phyloP scores from a whole-genome alignment of 2,113 vertebrate genomes.

The Pimephales promelas region DNA sequence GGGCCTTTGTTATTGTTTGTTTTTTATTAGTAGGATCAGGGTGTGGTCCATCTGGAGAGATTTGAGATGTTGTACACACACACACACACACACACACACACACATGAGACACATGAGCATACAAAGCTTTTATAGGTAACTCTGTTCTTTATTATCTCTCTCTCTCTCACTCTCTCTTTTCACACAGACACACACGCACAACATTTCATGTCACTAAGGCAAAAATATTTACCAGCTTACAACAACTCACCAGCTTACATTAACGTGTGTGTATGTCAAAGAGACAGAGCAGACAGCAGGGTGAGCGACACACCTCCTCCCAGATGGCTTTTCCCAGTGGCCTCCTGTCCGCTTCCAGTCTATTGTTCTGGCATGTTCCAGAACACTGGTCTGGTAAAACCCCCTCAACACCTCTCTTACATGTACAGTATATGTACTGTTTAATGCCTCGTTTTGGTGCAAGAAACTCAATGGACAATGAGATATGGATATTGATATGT shows the following conservation, averaged over 20 bases:
- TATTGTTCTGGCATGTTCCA: constrained; percentile 80
- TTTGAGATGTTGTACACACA: constrained; percentile 56
- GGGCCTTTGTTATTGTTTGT: constrained; percentile 70
- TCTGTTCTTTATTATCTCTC: too few relatives aligned
- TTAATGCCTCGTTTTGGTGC: not conserved
- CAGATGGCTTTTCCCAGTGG: constrained; percentile 80
- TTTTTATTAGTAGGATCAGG: constrained; percentile 89
- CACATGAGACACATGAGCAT: too few relatives aligned
- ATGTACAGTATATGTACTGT: not conserved
- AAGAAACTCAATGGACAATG: not conserved
- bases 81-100: constrained; percentile 59
- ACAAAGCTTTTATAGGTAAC: too few relatives aligned
- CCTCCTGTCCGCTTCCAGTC: constrained; percentile 74
- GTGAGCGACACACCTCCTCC: constrained; percentile 75
- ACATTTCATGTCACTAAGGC: not conserved
- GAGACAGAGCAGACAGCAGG: constrained; percentile 70
- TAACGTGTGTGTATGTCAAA: constrained; percentile 14
- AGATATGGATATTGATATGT: constrained; percentile 33
- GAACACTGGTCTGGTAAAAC: constrained; percentile 75
- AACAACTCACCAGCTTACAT: constrained; percentile 14
- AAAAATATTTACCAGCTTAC: constrained; percentile 30
- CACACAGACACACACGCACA: too few relatives aligned
- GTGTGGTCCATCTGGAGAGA: constrained; percentile 81
- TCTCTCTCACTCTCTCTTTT: too few relatives aligned
- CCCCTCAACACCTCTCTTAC: constrained; percentile 10